These are phyloP conservation scores for Trissolcus basalis DNA, from an alignment of 1,140 invertebrate genomes.

Conservation along the genomic window DNA sequence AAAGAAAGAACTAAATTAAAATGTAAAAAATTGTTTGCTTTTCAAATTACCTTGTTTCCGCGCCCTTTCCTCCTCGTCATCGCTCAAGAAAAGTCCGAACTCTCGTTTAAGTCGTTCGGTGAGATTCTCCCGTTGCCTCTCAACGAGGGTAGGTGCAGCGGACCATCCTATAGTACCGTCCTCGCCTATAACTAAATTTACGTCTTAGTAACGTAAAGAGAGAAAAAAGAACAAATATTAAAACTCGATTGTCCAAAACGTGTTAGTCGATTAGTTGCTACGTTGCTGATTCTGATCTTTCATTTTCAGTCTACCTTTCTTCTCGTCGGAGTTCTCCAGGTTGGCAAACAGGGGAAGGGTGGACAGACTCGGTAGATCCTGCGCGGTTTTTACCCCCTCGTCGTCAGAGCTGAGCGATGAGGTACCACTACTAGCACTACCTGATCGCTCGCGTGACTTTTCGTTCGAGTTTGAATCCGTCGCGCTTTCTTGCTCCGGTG, in stretches of 20 bases:
- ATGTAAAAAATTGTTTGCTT: too few species aligned
- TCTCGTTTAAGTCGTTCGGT: conserved; percentile 84
- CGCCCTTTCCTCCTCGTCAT: conserved; percentile 80
- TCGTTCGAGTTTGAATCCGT: conserved; percentile 70
- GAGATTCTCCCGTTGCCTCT: conserved; percentile 84
- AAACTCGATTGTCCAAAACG: too few species aligned
- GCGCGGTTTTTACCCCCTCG: conserved; percentile 67
- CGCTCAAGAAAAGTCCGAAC: conserved; percentile 84
- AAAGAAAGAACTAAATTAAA: too few species aligned
- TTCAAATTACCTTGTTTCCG: conserved; percentile 74
- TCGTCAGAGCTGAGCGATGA: conserved; percentile 77
- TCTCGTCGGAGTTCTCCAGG: conserved; percentile 67
- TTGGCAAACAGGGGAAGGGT: conserved; percentile 70
- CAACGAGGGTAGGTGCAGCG: conserved; percentile 83
- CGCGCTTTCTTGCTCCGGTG: conserved; percentile 67
- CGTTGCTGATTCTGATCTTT: too few species aligned
- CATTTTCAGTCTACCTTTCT: conserved; percentile 66
- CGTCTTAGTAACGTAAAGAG: neutral
- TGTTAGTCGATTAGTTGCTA: too few species aligned
- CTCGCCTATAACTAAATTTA: conserved; percentile 52
- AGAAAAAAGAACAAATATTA: conserved; percentile 1
- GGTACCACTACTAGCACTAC: conserved; percentile 76
- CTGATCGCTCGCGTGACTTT: conserved; percentile 70
- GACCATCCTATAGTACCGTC: conserved; percentile 73
- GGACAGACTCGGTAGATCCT: conserved; percentile 66